phyloP scores from a whole-genome alignment of 1,140 invertebrate genomes.

The Pachyrhynchus sulphureomaculatus region DNA sequence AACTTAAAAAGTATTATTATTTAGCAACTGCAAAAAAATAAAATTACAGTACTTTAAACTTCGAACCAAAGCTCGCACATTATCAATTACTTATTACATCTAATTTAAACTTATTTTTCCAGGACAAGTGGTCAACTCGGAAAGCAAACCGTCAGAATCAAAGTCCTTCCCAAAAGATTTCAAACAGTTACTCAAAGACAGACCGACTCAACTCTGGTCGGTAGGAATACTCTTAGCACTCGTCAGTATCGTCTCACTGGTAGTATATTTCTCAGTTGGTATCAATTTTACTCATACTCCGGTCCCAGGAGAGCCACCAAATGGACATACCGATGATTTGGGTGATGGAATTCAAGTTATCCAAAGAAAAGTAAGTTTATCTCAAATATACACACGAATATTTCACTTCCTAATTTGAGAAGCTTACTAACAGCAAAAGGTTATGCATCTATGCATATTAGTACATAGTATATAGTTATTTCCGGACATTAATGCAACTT shows the following conservation, averaged over 20 bases:
- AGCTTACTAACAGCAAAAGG: too few relatives aligned
- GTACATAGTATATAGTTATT: too few relatives aligned
- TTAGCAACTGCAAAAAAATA: too few relatives aligned
- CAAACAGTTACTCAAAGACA: constrained; percentile 2
- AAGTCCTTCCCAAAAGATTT: background rate
- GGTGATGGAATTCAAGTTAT: constrained; percentile 24
- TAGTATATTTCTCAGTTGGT: constrained; percentile 1
- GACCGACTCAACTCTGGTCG: background rate
- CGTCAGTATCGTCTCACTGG: background rate
- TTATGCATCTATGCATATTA: too few relatives aligned
- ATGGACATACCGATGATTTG: constrained; percentile 13
- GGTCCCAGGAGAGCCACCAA: background rate
- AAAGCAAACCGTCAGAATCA: background rate
- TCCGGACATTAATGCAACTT: too few relatives aligned
- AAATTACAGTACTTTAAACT: too few relatives aligned
- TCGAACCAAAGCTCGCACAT: too few relatives aligned
- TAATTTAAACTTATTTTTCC: constrained; percentile 2
- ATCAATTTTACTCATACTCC: background rate
- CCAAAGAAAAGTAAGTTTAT: constrained; percentile 16
- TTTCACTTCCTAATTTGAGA: too few relatives aligned
- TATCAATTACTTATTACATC: too few relatives aligned
- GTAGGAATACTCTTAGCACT: constrained; percentile 1
- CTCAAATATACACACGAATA: too few relatives aligned
- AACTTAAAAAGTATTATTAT: too few relatives aligned
- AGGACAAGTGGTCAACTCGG: background rate